A percentile compares a stretch with the other conserved stretches of the same genome.
Evolutionary conservation across 2,113 vertebrate species (phyloP).

Genomic region (Saimiri boliviensis): DNA sequence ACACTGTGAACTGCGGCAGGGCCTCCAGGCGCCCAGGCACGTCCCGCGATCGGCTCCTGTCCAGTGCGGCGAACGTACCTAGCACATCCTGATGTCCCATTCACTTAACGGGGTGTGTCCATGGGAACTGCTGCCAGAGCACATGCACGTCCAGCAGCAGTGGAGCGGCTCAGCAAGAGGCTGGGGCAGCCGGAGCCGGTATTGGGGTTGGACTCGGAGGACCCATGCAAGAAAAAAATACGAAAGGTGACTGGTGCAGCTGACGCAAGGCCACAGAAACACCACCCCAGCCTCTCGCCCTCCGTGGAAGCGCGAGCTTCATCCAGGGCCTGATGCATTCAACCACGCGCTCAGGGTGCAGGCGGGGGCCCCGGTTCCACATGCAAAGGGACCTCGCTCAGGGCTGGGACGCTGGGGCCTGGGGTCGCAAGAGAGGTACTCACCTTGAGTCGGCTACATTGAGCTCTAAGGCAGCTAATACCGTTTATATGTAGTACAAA

Average conservation of each 20-base stretch:
- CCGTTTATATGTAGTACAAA: background rate
- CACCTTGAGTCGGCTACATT: slow-evolving; percentile 19
- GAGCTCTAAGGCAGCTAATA: background rate
- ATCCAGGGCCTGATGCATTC: background rate
- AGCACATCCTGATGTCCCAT: slow-evolving; percentile 69
- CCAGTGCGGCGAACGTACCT: slow-evolving; percentile 67
- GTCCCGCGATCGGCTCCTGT: slow-evolving; percentile 53
- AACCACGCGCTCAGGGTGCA: background rate
- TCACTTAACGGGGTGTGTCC: slow-evolving; percentile 74
- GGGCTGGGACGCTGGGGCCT: background rate
- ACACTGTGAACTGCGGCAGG: slow-evolving; percentile 32
- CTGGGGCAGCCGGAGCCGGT: slow-evolving; percentile 70
- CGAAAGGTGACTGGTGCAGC: slow-evolving; percentile 59
- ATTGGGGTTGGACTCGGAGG: slow-evolving; percentile 69
- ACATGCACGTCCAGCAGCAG: slow-evolving; percentile 76
- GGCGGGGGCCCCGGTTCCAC: background rate
- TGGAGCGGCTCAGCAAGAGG: slow-evolving; percentile 70
- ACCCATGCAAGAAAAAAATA: slow-evolving; percentile 70
- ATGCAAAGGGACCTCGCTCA: slow-evolving; percentile 23
- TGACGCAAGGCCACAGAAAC: slow-evolving; percentile 54
- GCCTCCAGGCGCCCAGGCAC: slow-evolving; percentile 47
- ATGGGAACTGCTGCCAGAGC: slow-evolving; percentile 75
- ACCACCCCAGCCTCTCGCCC: slow-evolving; percentile 42
- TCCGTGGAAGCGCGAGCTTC: background rate
- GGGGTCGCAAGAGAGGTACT: background rate